Evolutionary conservation across 2,888 invertebrate species (phyloP), one percentile per base, ranked within the genome.

Genomic region (Bruchidius siliquastri): DNA sequence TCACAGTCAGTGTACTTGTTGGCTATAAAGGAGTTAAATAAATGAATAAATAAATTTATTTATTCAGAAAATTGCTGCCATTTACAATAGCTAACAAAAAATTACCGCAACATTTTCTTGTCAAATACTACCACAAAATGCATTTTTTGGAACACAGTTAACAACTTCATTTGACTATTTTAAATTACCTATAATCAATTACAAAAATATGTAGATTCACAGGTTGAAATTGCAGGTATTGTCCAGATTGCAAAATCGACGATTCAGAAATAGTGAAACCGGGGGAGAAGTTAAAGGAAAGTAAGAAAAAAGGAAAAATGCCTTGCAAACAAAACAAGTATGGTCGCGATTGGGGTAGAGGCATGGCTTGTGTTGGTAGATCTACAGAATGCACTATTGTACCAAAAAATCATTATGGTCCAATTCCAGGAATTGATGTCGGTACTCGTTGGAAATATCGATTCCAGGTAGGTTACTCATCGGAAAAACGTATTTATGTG

Each of bases 391-490:
- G 92, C 81, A 90, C 90, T 10, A 88, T 92, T 67, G 92, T 93
- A 82, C 92, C 93, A 0, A 87, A 91, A 0, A 90, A 93, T 82
- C 95, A 96, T 84, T 92, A 92, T 82, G 96, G 96, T 0, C 92
- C 93, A 0, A 90, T 96, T 72, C 95, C 96, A 8, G 95, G 95
- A 0, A 90, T 96, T 20, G 94, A 94, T 86, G 95, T 96, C 21
- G 96, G 96, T 6, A 93, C 92, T 83, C 88, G 90, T 78, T 96
- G 95, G 95, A 90, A 92, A 81, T 95, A 91, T 82, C 88, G 95
- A 79, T 88, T 94, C 76, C 95, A 92, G 88, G 91, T 90, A 82
- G 76, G 72, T 26, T 26, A 26, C 26, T 26, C 26, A 26, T 4
- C 8, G 2, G 2, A 26, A 26, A 4, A 26, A 26, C 8, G 2